phyloP scores from a whole-genome alignment of 1,140 invertebrate species.

The Subanguina moxae region DNA sequence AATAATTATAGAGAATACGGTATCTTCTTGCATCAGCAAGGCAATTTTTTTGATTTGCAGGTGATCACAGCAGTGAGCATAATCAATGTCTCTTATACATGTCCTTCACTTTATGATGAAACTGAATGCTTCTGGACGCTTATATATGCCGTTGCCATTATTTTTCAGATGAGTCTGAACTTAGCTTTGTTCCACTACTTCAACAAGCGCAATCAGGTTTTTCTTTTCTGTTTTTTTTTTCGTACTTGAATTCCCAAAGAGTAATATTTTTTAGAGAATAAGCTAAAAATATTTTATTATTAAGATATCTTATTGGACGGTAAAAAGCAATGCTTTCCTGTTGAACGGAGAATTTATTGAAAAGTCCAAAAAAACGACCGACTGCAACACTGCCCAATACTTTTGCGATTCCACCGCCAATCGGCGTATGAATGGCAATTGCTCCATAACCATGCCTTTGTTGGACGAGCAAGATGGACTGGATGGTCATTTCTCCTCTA shows the following conservation, averaged over 20 bases:
- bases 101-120: slow-evolving; percentile 32
- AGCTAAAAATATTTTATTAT: too few species aligned
- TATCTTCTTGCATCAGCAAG: too few species aligned
- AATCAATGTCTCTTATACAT: slow-evolving; percentile 41
- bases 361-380: background rate
- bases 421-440: background rate
- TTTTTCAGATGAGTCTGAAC: slow-evolving; percentile 31
- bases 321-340: slow-evolving; percentile 38
- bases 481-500: background rate
- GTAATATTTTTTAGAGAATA: too few species aligned
- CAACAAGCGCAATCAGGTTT: slow-evolving; percentile 40
- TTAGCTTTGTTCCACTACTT: slow-evolving; percentile 41
- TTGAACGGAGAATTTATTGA: background rate
- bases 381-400: background rate
- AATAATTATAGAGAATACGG: too few species aligned
- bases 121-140: slow-evolving; percentile 25
- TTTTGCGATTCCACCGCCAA: background rate
- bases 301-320: slow-evolving; percentile 41
- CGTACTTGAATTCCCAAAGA: too few species aligned
- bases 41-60: slow-evolving; percentile 21
- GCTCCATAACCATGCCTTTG: background rate
- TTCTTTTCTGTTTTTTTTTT: background rate
- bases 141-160: slow-evolving; percentile 30
- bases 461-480: background rate
- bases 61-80: slow-evolving; percentile 23